Evolutionary conservation across 2,797 vertebrate species (phyloP), one percentile per base, ranked within the genome.

Genomic region (Poecilia picta): DNA sequence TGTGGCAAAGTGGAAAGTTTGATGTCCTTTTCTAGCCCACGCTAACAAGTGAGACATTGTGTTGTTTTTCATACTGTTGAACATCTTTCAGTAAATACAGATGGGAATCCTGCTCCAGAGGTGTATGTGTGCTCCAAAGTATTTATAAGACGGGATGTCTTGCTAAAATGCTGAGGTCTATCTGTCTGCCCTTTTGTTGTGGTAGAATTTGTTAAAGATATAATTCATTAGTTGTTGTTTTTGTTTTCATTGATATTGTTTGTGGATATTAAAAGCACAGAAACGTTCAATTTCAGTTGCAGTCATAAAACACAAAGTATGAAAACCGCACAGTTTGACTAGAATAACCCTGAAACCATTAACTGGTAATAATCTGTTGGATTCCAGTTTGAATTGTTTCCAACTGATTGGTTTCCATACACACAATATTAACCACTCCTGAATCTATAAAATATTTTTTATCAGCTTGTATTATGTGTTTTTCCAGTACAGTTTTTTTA

Each of bases 1-100:
- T 33, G 76, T 84, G 28, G 59, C 78, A n/a, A 74, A 80, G 28
- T 87, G 92, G 90, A 89, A 93, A 74, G 20, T 88, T 82, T 76
- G 1, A 62, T 25, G 83, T 49, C 72, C 77, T 0, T 46, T 74
- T 53, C 5, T 72, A n/a, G 31, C 76, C 78, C 5, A 81, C 83
- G 79, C 75, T 84, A 75, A 83, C 72, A 89, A 81, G 1, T 53
- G 11, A 72, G 71, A 78, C 4, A 64, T 31, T 82, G 49, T 84
- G 53, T 46, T 78, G 78, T 72, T 70, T 33, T 71, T 71, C n/a
- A 28, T 45, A 13, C 64, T 68, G 36, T 45, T n/a, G 23, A 45
- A 3, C 25, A 71, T 66, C 3, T 36, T 39, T 66, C 64, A 1
- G 64, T 39, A 23, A 41, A 23, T 23, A 12, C 64, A 39, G 15